A percentile compares a stretch with the other conserved stretches of the same genome.
Conservation (phyloP, 1,140 invertebrate genomes). For the Melitaea cinxia region DNA sequence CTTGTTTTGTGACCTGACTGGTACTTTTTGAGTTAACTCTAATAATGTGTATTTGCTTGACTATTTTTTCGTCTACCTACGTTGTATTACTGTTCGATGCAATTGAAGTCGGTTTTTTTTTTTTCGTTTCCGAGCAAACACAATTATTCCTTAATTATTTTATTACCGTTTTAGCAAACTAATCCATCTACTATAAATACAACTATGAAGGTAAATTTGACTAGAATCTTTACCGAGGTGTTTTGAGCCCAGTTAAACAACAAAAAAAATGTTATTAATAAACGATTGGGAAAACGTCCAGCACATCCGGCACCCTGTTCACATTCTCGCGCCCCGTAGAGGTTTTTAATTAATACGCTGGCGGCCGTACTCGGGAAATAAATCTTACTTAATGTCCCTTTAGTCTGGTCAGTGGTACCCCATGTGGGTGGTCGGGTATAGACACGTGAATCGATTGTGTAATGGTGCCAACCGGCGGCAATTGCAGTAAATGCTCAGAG, state of each 20-base stretch:
- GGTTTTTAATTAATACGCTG: constrained; percentile 74
- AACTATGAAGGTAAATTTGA: too few species aligned
- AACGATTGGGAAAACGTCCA: constrained; percentile 39
- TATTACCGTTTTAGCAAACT: neutral
- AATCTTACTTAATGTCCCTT: constrained; percentile 77
- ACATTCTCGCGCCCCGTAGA: constrained; percentile 45
- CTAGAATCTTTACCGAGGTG: too few species aligned
- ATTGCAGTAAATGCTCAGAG: constrained; percentile 29
- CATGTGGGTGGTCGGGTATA: constrained; percentile 40
- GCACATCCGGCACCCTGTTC: constrained; percentile 21
- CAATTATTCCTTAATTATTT: neutral
- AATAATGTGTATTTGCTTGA: too few species aligned
- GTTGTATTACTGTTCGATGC: too few species aligned
- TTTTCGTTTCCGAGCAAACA: neutral
- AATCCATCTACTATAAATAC: neutral
- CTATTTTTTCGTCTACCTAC: too few species aligned
- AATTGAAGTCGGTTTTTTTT: too few species aligned
- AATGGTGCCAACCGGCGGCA: constrained; percentile 24
- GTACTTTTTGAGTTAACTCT: too few species aligned
- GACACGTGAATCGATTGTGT: constrained; percentile 44
- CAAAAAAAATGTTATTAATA: constrained; percentile 28
- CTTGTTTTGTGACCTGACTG: too few species aligned
- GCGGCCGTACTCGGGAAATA: constrained; percentile 54
- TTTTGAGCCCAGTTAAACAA: neutral
- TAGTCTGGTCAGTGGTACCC: constrained; percentile 59